Evolutionary conservation across 1,140 invertebrate species (phyloP), one percentile per base, ranked within the genome.

Genomic region (Trypoxylus dichotomus): DNA sequence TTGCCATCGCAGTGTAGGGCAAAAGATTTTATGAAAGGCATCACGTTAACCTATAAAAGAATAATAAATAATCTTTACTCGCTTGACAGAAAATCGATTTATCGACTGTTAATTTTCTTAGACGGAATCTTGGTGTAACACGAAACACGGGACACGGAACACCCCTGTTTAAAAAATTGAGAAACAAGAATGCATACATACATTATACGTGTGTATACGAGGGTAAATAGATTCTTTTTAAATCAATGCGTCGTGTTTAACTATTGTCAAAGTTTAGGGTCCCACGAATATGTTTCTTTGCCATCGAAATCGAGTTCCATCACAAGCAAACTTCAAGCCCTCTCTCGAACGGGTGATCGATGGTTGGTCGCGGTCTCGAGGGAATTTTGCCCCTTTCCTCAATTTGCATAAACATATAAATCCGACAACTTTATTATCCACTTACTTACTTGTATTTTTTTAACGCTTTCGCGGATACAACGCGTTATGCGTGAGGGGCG

Each of bases 391-490:
- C 47, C 47, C 47, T 54, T 54, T 54, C 15, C 47, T 54, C 19
- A 54, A 54, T 54, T 54, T 54, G 19, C 47, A 54, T 54, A 54
- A 54, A 54, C 47, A 54, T 54, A 54, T 54, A 54, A 54, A 54
- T 54, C 47, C 47, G 47, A 54, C 47, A 54, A 54, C 47, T 54
- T 54, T 54, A 54, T 54, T 54, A 54, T 54, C 47, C 47, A 54
- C 47, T 54, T 54, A 54, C 47, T 54, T 54, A 54, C 47, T 54
- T 54, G 47, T 54, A 54, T 54, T 54, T 54, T 54, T 54, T 54
- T 54, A 54, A 54, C 47, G 47, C 47, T n/a, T 19, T n/a, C 47
- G 47, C 15, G 47, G 47, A 54, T 54, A 54, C 47, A 54, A 54
- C 47, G 47, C 19, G 47, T 54, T 54, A 54, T 19, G 47, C 47